phyloP scores from a whole-genome alignment of 2,113 vertebrate genomes.

The Scatophagus argus region DNA sequence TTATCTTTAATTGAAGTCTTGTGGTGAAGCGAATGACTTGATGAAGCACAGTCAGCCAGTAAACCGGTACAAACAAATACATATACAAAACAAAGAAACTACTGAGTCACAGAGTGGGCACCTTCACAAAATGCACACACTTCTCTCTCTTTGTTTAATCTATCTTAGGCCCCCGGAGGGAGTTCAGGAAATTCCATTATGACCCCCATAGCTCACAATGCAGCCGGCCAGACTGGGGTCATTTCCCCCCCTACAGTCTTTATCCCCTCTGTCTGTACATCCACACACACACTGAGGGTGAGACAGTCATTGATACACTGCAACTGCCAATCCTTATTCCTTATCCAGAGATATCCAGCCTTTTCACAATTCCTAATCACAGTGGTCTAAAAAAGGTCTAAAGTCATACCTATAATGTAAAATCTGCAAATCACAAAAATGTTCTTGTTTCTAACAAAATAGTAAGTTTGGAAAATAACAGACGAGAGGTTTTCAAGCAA shows the following conservation, averaged over 20 bases:
- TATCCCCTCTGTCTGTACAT: constrained; percentile 57
- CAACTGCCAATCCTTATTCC: constrained; percentile 7
- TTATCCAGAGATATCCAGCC: not conserved
- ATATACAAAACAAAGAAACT: constrained; percentile 13
- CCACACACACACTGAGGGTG: constrained; percentile 1
- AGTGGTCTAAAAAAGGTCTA: no score
- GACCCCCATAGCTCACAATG: constrained; percentile 75
- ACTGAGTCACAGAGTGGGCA: constrained; percentile 34
- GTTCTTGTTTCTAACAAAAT: not conserved
- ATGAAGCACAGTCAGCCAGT: constrained; percentile 7
- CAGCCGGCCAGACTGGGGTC: constrained; percentile 77
- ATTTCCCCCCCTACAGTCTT: constrained; percentile 41
- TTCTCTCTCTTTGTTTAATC: constrained; percentile 73
- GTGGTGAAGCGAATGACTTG: not conserved
- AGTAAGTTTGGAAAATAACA: not conserved
- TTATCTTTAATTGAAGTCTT: constrained; percentile 3
- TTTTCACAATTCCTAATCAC: constrained; percentile 42
- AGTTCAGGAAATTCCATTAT: constrained; percentile 79
- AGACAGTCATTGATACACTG: constrained; percentile 27
- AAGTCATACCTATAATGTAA: constrained; percentile 51
- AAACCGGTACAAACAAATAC: no score
- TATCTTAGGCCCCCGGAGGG: constrained; percentile 72
- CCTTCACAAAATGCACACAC: constrained; percentile 50
- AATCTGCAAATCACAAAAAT: constrained; percentile 1
- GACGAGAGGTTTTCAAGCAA: not conserved